These are phyloP conservation scores for Argyra leucocephala DNA, from an alignment of 2,888 invertebrate species.

Conservation along the genomic window DNA sequence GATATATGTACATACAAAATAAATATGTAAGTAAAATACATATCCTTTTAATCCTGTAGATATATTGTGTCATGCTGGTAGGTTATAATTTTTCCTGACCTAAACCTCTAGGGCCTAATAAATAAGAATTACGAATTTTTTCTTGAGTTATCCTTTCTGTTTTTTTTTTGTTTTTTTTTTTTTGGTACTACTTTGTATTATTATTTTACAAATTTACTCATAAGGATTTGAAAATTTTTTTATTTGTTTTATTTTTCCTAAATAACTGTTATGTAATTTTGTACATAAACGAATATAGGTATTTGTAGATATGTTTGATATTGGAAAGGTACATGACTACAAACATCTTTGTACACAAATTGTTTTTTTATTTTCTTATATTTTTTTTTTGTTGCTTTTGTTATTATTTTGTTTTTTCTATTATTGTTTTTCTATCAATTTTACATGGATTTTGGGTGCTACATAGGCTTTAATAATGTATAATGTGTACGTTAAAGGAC, in stretches of 20 bases:
- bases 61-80: slow-evolving; percentile 4
- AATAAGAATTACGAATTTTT: slow-evolving; percentile 1
- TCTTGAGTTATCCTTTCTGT: background rate
- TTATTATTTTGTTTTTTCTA: background rate
- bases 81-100: slow-evolving; percentile 6
- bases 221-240: background rate
- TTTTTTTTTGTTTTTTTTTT: background rate
- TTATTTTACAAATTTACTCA: background rate
- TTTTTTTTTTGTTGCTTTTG: background rate
- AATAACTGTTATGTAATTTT: background rate
- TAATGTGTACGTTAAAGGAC: background rate
- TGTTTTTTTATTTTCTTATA: background rate
- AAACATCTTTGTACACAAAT: background rate
- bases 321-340: too few species aligned
- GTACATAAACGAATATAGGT: background rate
- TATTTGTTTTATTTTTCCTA: background rate
- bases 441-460: background rate
- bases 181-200: background rate
- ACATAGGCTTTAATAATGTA: background rate
- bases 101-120: slow-evolving; percentile 1
- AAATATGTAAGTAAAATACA: background rate
- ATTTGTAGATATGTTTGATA: background rate
- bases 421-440: background rate
- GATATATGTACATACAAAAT: background rate
- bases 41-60: background rate